These are phyloP conservation scores for Heliconius himera DNA, from an alignment of 1,140 invertebrate species.

Conservation along the genomic window DNA sequence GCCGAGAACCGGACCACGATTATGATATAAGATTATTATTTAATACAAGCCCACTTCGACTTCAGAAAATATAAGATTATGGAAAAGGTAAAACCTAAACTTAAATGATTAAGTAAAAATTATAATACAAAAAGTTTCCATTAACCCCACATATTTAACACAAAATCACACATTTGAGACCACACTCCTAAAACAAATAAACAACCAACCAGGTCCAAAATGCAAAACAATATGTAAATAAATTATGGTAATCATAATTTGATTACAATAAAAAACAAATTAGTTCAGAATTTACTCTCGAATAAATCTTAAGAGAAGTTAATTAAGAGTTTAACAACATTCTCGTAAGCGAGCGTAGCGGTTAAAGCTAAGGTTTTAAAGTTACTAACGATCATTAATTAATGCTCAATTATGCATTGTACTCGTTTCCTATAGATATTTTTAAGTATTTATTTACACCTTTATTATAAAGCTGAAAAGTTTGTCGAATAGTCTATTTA, in stretches of 20 bases:
- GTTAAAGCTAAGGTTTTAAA: background rate
- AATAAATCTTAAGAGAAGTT: background rate
- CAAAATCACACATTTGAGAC: background rate
- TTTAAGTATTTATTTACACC: too few species aligned
- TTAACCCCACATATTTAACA: background rate
- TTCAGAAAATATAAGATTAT: too few species aligned
- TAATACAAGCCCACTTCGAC: too few species aligned
- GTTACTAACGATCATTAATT: background rate
- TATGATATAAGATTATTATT: too few species aligned
- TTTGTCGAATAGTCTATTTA: too few species aligned
- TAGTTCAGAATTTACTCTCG: background rate
- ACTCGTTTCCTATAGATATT: too few species aligned
- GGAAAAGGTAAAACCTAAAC: too few species aligned
- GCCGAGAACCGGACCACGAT: too few species aligned
- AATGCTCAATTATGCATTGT: background rate
- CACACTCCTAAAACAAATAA: background rate
- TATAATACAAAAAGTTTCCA: background rate
- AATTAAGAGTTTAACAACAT: background rate
- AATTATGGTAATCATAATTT: background rate
- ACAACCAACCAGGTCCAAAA: background rate
- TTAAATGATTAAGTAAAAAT: too few species aligned
- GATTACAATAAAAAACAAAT: conserved; percentile 13
- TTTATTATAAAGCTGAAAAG: too few species aligned
- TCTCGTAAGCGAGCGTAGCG: too few species aligned
- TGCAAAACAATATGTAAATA: background rate